Evolutionary conservation across 2,113 vertebrate species (phyloP).

Genomic region (Channa argus): DNA sequence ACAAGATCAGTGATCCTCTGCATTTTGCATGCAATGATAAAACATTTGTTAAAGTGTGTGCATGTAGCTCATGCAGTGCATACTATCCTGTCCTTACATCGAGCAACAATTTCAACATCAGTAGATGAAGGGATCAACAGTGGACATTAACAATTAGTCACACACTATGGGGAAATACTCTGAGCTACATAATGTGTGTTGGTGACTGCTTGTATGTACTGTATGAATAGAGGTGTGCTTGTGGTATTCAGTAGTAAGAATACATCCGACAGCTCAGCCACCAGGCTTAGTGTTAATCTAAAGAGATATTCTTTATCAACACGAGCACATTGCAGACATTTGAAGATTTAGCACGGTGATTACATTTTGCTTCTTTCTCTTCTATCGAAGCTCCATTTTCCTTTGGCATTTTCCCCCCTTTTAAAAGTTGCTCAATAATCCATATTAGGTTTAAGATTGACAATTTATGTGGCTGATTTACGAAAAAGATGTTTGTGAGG

Average conservation of each 20-base stretch:
- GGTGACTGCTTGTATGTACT: not conserved
- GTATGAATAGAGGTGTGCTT: not conserved
- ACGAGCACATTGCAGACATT: slow-evolving; percentile 53
- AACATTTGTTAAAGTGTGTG: not conserved
- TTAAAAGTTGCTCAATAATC: slow-evolving; percentile 23
- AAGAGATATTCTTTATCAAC: slow-evolving; percentile 58
- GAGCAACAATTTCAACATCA: slow-evolving; percentile 30
- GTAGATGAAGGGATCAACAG: slow-evolving; percentile 40
- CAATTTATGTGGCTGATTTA: not conserved
- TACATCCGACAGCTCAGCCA: slow-evolving; percentile 10
- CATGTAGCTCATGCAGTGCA: slow-evolving; percentile 8
- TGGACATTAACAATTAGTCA: slow-evolving; percentile 34
- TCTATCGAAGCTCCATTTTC: slow-evolving; percentile 2
- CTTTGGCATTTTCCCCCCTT: slow-evolving; percentile 22
- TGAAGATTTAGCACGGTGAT: slow-evolving; percentile 29
- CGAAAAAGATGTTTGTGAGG: not conserved
- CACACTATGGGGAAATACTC: not conserved
- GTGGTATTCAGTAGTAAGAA: slow-evolving; percentile 18
- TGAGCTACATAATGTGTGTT: slow-evolving; percentile 14
- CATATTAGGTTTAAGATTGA: not conserved
- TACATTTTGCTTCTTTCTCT: slow-evolving; percentile 19
- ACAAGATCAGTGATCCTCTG: slow-evolving; percentile 1
- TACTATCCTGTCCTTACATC: slow-evolving; percentile 20
- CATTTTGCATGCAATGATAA: slow-evolving; percentile 2
- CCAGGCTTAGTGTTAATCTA: slow-evolving; percentile 51